phyloP scores from a whole-genome alignment of 2,888 invertebrate species.

The Heliconius cydno region DNA sequence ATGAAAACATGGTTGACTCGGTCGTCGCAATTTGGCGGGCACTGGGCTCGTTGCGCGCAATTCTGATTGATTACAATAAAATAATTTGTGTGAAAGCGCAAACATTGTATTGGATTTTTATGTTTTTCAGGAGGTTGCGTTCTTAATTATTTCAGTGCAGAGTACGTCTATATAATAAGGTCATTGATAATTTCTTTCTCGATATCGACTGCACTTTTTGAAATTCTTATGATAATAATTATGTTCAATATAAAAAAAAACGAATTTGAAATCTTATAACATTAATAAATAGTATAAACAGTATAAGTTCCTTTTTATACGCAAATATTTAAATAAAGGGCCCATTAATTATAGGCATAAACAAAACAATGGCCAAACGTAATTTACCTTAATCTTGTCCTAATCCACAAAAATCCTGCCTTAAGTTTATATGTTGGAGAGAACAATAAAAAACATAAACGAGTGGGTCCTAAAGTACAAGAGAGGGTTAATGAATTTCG shows the following conservation, averaged over 20 bases:
- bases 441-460: constrained; percentile 63
- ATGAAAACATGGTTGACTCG: constrained; percentile 64
- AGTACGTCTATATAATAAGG: neutral
- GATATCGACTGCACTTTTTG: neutral
- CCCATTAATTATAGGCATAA: neutral
- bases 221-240: neutral
- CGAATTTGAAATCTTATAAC: neutral
- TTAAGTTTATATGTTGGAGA: constrained; percentile 46
- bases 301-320: neutral
- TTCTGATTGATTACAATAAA: constrained; percentile 70
- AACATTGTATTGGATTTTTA: constrained; percentile 54
- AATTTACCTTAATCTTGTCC: constrained; percentile 28
- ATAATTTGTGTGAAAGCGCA: constrained; percentile 65
- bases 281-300: neutral
- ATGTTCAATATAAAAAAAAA: neutral
- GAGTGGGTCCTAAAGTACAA: constrained; percentile 66
- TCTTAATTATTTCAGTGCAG: neutral
- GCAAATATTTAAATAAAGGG: neutral
- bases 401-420: constrained; percentile 35
- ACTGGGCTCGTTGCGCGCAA: constrained; percentile 56
- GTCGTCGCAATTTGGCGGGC: constrained; percentile 69
- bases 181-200: neutral
- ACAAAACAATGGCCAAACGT: constrained; percentile 23
- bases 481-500: constrained; percentile 73
- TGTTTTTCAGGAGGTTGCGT: constrained; percentile 13